Base-by-base conservation (phyloP, 2,113 vertebrate species). In the Rhagologus leucostigma region DNA sequence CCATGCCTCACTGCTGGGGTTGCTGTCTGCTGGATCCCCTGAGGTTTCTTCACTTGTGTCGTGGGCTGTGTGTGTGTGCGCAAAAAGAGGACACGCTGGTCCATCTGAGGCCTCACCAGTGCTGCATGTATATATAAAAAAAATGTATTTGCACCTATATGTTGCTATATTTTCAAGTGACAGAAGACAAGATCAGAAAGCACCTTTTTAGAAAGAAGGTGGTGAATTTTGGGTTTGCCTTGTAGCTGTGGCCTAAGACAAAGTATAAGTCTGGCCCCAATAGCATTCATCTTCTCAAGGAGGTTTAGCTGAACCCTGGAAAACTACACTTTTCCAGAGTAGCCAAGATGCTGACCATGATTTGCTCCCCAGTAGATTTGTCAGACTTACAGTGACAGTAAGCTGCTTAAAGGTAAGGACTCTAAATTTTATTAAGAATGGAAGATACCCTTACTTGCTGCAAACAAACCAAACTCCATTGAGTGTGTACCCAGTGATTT, bases 1-100 rank as follows among this genome's bases (percentile, higher is more conserved):
- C 49, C 39, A 3, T 44, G 24, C 2, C 7, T 20, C 15, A 13
- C 35, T 49, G 18, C 37, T 0, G 0, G 11, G 8, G 6, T 5
- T 65, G 55, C 33, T 85, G 23, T 42, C 60, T 83, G 41, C 41
- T 47, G 55, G 37, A 29, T 69, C 10, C 23, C 67, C 55, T 64
- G 46, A 20, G 33, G 20, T 35, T 49, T 67, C n/a, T 86, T 32
- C 24, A 11, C 56, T 77, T 63, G 35, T 87, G 12, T 39, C 19
- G 13, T 18, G 63, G 78, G 20, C 4, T 37, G 15, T n/a, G 29
- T 35, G 24, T 32, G 5, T 19, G 21, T 22, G 41, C 17, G 16
- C 1, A 5, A 39, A 77, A 56, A 56, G 24, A 8, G 22, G 18
- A 6, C n/a, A 32, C 0, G 2, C 16, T 20, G 27, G 13, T 57